These are phyloP conservation scores for Sepiola atlantica DNA, from an alignment of 2,888 invertebrate genomes.

Conservation along the genomic window DNA sequence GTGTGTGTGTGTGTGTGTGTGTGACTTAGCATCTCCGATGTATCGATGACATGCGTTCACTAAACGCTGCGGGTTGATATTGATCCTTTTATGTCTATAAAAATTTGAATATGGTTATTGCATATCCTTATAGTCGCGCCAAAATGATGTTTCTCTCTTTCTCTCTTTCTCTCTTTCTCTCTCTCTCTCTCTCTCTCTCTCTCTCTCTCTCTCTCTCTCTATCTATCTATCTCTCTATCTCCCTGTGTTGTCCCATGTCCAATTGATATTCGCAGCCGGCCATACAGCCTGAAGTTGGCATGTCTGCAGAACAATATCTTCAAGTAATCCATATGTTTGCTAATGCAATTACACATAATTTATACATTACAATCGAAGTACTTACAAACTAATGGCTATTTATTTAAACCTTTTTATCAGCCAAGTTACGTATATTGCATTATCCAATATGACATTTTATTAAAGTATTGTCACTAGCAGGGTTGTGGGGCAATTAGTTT, in stretches of 20 bases:
- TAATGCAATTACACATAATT: too few species aligned
- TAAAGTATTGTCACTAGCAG: too few species aligned
- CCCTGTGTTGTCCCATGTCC: not conserved
- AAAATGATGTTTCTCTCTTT: not conserved
- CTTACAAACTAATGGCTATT: too few species aligned
- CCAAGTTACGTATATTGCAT: too few species aligned
- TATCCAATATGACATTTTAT: too few species aligned
- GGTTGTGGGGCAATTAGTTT: too few species aligned
- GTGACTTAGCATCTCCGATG: not conserved
- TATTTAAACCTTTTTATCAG: too few species aligned
- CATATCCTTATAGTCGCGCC: not conserved
- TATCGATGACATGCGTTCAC: not conserved
- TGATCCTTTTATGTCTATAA: not conserved
- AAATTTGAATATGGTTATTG: not conserved
- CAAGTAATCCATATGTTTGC: too few species aligned
- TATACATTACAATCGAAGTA: too few species aligned
- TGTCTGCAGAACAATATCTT: not conserved
- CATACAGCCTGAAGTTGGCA: not conserved
- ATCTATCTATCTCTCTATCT: not conserved
- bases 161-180: too few species aligned
- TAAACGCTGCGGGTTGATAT: not conserved
- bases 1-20: not conserved
- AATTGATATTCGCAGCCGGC: not conserved
- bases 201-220: not conserved
- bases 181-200: not conserved